Base-by-base conservation (phyloP, 2,888 invertebrate species). In the Cyrtodaria siliqua region DNA sequence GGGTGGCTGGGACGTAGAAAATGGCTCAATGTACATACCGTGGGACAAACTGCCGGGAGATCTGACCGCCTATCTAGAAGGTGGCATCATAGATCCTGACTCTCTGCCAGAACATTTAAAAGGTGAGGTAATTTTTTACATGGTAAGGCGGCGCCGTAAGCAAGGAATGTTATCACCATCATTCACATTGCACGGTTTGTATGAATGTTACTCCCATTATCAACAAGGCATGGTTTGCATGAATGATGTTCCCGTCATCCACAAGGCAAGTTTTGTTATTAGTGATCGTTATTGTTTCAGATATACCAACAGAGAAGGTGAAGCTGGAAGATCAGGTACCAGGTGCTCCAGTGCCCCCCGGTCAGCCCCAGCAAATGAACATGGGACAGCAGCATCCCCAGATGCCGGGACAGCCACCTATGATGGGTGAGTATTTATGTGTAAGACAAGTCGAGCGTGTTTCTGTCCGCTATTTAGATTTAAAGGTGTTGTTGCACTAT, bases 1-100 rank as follows among this genome's bases (percentile, higher is more conserved):
- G 93, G 97, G 98, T 93, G 97, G 96, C 93, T 99, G 99, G 99
- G 98, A 99, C 93, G 96, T 97, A 1, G 98, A 99, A 79, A 94
- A 96, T 29, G 99, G 99, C 42, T 98, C 97, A 9, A 97, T 97
- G 29, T 98, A 98, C 93, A 96, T 99, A 85, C 99, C 99, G 0
- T 98, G 96, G 96, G 94, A 93, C 49, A 96, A 97, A 92, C 93
- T 98, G 72, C 92, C 91, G 2, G 69, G 79, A 20, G 90, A 90
- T 70, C 66, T 92, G 18, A 76, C 82, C 16, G 59, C 70, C 2
- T 79, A 91, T n/a, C 71, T 88, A 3, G 90, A 89, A 26, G 92
- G 93, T 8, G 92, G 90, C 97, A 96, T 97, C 94, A 96, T 98
- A 56, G 99, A 99, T 91, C 98, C 98, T 90, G 98, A 98, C 82